Evolutionary conservation across 2,113 vertebrate species (phyloP).

Genomic region (Fregetta grallaria): DNA sequence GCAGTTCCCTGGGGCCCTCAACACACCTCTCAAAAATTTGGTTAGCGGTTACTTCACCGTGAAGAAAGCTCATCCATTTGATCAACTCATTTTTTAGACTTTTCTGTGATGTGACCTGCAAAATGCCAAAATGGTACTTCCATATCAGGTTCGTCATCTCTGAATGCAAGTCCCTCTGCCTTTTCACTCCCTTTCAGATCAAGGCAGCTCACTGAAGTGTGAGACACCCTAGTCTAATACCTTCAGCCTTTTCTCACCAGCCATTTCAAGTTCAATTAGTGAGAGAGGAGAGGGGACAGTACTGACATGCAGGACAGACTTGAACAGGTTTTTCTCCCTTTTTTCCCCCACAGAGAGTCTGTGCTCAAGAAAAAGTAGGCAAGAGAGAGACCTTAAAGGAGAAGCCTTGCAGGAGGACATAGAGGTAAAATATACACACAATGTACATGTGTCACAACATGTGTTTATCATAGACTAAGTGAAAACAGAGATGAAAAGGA

Average conservation of each 20-base stretch:
- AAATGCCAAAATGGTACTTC: neutral
- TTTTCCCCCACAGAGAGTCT: neutral
- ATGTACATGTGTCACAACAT: neutral
- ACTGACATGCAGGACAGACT: neutral
- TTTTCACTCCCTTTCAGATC: neutral
- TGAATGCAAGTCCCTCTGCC: neutral
- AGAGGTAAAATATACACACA: neutral
- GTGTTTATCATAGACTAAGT: neutral
- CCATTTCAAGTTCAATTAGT: neutral
- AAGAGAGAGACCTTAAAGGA: neutral
- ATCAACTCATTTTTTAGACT: conserved; percentile 24
- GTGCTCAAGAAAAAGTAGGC: neutral
- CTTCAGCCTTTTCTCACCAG: neutral
- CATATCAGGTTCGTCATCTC: neutral
- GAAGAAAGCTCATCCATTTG: neutral
- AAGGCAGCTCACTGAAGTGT: neutral
- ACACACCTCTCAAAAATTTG: neutral
- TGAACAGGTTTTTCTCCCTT: neutral
- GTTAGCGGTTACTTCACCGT: neutral
- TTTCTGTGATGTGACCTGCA: neutral
- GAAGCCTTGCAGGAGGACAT: neutral
- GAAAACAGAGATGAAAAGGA: neutral
- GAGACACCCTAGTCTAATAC: neutral
- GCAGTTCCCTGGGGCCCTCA: neutral
- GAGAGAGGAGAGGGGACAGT: neutral